Base-by-base conservation (phyloP, 2,888 invertebrate species). In the Tenthredo distinguenda region DNA sequence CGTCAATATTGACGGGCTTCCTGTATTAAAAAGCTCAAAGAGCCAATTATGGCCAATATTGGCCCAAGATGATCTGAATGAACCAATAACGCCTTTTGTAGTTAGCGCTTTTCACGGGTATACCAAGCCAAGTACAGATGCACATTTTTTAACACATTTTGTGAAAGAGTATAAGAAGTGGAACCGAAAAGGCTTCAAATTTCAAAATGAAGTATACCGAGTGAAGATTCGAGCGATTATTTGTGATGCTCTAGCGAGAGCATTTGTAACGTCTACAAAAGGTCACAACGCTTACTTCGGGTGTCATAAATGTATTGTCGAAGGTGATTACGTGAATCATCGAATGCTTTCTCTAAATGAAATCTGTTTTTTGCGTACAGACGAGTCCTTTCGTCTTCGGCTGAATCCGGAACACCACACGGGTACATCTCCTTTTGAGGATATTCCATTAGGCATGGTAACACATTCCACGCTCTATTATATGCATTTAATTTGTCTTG, bases 221-320 rank as follows among this genome's bases (percentile, higher is more conserved):
- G 50, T 50, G 50, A 50, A 50, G 18, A 50, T 50, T 50, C 50
- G 82, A 86, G 87, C 86, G 50, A 34, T 88, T 37, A 86, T 88
- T 21, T 89, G 88, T 87, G 89, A 89, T 87, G 86, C 88, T 43
- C 88, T 88, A 43, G 90, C 88, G n/a, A 85, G 86, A 71, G 82
- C 88, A 21, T 90, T 87, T 84, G 82, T 90, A 3, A 85, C 85
- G 18, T 86, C 88, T 26, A 86, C 85, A 26, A 89, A 88, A 86
- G 43, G 79, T 26, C 88, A 89, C 62, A 86, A 77, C 72, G 89
- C 86, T n/a, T 88, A 88, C 86, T 89, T 86, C 85, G 87, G 87
- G 34, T 89, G 89, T 85, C 50, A 84, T n/a, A 89, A 88, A 77
- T 89, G 89, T 86, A 86, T 72, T 26, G 68, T 77, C 26, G 88